phyloP scores from a whole-genome alignment of 2,797 vertebrate genomes.

The Halcyon chelicuti region DNA sequence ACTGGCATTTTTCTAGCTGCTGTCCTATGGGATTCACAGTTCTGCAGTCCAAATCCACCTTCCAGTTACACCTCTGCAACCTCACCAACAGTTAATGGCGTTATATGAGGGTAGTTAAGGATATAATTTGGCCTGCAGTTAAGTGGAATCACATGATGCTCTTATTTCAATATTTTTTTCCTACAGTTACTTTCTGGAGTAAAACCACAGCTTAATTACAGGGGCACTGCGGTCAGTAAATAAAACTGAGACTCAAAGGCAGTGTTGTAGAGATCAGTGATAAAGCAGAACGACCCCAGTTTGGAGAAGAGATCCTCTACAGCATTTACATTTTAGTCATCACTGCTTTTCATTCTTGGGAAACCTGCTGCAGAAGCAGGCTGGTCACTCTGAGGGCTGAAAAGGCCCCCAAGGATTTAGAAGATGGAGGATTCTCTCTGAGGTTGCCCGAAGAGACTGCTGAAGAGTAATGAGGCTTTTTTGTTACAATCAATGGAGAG shows the following conservation, averaged over 20 bases:
- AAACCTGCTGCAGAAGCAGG: neutral
- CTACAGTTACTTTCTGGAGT: neutral
- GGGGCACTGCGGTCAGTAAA: neutral
- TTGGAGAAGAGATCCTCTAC: neutral
- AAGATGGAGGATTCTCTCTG: neutral
- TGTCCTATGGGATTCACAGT: neutral
- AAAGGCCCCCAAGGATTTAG: neutral
- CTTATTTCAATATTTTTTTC: neutral
- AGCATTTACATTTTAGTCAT: neutral
- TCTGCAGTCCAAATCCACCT: neutral
- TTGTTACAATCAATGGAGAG: neutral
- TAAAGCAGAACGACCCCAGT: neutral
- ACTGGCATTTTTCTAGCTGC: neutral
- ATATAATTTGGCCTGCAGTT: neutral
- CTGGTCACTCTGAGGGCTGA: neutral
- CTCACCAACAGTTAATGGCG: rapidly evolving
- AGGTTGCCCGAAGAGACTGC: neutral
- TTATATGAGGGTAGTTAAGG: neutral
- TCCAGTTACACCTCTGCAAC: neutral
- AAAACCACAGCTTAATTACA: neutral
- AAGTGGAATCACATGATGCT: neutral
- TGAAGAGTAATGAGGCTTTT: neutral
- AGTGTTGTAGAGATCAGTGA: neutral
- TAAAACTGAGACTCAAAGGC: neutral
- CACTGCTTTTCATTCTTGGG: neutral